phyloP scores from a whole-genome alignment of 53 echinoderm and acorn worm genomes.

The Echinometra lucunter region DNA sequence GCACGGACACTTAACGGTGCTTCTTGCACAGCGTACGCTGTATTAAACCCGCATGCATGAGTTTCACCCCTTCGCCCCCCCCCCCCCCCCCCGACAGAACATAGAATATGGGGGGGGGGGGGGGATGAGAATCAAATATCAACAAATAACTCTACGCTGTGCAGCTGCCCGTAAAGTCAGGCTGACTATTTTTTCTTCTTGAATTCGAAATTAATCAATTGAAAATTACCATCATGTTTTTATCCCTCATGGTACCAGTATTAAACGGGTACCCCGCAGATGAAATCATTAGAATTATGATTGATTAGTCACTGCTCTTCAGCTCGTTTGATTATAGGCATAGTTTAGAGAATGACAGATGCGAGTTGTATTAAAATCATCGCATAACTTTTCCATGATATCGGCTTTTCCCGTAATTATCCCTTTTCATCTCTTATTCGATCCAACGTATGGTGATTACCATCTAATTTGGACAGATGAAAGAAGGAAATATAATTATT shows the following conservation, averaged over 20 bases:
- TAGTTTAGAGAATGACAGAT: background rate
- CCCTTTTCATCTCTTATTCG: background rate
- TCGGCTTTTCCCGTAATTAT: background rate
- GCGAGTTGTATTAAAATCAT: background rate
- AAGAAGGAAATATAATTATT: background rate
- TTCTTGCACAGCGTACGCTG: background rate
- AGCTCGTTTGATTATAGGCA: background rate
- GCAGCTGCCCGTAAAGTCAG: no score
- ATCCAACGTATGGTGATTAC: background rate
- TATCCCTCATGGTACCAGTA: no score
- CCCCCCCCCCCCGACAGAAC: background rate
- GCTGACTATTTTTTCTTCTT: no score
- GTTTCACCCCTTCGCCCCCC: background rate
- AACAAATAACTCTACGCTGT: no score
- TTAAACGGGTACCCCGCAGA: no score
- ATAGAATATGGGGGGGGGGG: no score
- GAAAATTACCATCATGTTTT: no score
- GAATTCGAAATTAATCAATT: no score
- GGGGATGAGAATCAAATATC: no score
- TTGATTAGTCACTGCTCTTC: background rate
- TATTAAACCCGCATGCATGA: background rate
- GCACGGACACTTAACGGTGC: slow-evolving; percentile 9
- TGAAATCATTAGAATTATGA: no score
- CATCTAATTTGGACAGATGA: background rate
- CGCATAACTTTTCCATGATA: background rate